These are phyloP conservation scores for Eumacrocentrus americanus DNA, from an alignment of 2,888 invertebrate genomes.

Conservation along the genomic window DNA sequence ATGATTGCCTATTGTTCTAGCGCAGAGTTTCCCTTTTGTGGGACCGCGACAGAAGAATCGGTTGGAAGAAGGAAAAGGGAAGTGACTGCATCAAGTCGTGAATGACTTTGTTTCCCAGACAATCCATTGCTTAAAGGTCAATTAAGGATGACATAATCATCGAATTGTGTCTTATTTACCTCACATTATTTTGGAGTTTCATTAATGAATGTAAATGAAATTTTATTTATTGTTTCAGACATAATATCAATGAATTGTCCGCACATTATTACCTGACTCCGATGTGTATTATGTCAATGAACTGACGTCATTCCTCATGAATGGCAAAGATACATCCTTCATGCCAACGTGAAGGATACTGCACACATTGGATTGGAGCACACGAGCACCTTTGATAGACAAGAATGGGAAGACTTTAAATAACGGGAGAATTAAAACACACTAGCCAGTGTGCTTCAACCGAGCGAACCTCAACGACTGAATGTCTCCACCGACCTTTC, in stretches of 20 bases:
- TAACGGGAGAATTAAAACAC: not conserved
- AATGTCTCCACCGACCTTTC: constrained; percentile 42
- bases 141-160: constrained; percentile 26
- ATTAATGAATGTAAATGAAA: not conserved
- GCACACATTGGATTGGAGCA: constrained; percentile 20
- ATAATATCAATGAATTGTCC: not conserved
- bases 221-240: not conserved
- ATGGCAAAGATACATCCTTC: not conserved
- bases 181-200: not conserved
- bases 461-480: constrained; percentile 52
- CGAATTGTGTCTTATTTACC: no score
- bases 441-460: constrained; percentile 38
- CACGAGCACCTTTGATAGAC: constrained; percentile 21
- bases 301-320: constrained; percentile 17
- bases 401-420: not conserved
- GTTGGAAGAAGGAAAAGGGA: constrained; percentile 3
- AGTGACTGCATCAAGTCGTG: constrained; percentile 24
- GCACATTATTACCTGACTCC: constrained; percentile 22
- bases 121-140: constrained; percentile 24
- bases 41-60: constrained; percentile 22
- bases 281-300: constrained; percentile 16
- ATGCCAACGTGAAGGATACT: not conserved
- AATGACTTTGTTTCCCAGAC: not conserved
- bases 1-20: constrained; percentile 47
- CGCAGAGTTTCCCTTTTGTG: constrained; percentile 49